phyloP scores from a whole-genome alignment of 2,113 vertebrate genomes.

The Rhipidura dahli region DNA sequence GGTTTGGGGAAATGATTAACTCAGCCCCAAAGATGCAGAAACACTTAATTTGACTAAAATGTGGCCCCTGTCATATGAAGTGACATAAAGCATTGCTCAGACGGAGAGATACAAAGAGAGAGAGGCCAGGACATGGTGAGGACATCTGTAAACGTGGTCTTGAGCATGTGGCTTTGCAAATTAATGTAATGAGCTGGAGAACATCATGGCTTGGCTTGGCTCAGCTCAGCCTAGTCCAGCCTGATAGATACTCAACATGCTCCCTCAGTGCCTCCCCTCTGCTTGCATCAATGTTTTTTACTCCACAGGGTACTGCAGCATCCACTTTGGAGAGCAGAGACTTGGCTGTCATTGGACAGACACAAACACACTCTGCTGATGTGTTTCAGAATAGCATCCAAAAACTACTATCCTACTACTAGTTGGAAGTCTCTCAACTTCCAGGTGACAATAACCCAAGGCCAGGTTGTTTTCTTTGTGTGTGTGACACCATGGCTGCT shows the following conservation, averaged over 20 bases:
- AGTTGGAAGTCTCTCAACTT: background rate
- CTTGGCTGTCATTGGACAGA: background rate
- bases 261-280: background rate
- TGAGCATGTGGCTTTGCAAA: background rate
- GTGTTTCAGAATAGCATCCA: background rate
- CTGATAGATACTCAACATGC: fast-evolving
- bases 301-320: background rate
- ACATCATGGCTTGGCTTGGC: background rate
- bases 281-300: background rate
- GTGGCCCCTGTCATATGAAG: background rate
- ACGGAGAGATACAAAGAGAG: background rate
- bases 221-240: background rate
- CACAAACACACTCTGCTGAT: background rate
- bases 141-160: fast-evolving
- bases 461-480: background rate
- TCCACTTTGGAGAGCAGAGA: background rate
- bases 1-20: background rate
- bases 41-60: background rate
- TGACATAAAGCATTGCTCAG: background rate
- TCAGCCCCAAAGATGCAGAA: background rate
- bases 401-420: background rate
- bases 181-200: background rate
- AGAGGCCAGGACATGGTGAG: background rate
- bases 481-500: background rate
- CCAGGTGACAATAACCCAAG: background rate